These are phyloP conservation scores for Daubentonia madagascariensis DNA, from an alignment of 2,113 vertebrate genomes.

Conservation along the genomic window DNA sequence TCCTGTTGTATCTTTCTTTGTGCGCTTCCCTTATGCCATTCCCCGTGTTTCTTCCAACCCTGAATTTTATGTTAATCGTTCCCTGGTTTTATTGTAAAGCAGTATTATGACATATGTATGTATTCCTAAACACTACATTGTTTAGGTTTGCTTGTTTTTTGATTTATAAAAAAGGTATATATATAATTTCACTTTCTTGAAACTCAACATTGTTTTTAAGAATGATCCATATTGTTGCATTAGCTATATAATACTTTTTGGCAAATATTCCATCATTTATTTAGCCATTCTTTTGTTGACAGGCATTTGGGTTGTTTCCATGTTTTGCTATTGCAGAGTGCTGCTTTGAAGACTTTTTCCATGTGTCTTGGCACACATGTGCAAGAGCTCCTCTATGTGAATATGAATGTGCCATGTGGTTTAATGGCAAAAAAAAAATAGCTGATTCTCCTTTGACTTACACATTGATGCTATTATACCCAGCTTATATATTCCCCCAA, in stretches of 20 bases:
- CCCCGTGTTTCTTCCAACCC: neutral
- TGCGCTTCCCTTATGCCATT: neutral
- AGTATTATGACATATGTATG: neutral
- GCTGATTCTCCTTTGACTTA: neutral
- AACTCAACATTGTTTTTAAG: neutral
- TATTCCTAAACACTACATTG: neutral
- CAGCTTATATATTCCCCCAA: neutral
- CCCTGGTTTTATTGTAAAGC: neutral
- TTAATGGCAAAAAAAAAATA: neutral
- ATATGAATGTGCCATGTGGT: neutral
- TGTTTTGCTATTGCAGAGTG: neutral
- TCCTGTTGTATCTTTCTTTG: neutral
- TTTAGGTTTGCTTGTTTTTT: conserved; percentile 14
- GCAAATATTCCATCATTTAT: neutral
- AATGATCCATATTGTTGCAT: neutral
- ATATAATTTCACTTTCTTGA: neutral
- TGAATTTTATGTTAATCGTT: neutral
- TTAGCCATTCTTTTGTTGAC: neutral
- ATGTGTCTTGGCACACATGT: neutral
- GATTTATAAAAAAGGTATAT: neutral
- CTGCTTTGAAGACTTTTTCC: neutral
- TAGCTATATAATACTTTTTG: neutral
- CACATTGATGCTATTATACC: neutral
- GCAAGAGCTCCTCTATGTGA: neutral
- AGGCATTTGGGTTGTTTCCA: neutral